Evolutionary conservation across 2,113 vertebrate species (phyloP), one percentile per base, ranked within the genome.

Genomic region (Coptodon rendalli): DNA sequence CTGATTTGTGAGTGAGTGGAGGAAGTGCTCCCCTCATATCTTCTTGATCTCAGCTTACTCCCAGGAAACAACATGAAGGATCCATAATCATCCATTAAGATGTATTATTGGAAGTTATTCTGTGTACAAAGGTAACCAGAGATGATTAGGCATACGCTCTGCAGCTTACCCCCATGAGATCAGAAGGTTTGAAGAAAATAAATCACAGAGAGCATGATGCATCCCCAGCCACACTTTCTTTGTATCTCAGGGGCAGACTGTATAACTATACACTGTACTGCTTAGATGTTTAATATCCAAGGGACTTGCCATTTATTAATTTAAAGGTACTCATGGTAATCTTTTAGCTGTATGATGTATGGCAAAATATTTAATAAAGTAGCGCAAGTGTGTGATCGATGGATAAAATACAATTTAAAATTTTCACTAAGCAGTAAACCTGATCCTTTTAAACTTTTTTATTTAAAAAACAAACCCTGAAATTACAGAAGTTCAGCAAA

Each of bases 31-130:
- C 43, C 54, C 45, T 85, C 22, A 11, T 59, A 57, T 78, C 2
- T 9, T 80, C 79, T 85, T 76, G 17, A 91, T 81, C 56, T 85
- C 27, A n/a, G n/a, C n/a, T 14, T 17, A 34, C 52, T 79, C 56
- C 43, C 22, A 80, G 85, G 89, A 92, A 92, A 84, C 80, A 89
- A 5, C 87, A 84, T 48, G 38, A 80, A 78, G 80, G 81, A 90
- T 88, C 90, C 61, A 88, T 90, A 84, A 87, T 91, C n/a, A n/a
- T 86, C 71, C 90, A 90, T 90, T 90, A 88, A 85, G 82, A 50
- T 63, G 24, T 36, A 14, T 68, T 63, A 66, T 85, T 52, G 38
- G 43, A 86, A 68, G 76, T 89, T 48, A 53, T 10, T 17, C 19
- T 50, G 59, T 40, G 24, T 24, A 52, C 19, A 29, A n/a, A 12